Base-by-base conservation (phyloP, 2,888 invertebrate genomes). In the Drosophila algonquin region DNA sequence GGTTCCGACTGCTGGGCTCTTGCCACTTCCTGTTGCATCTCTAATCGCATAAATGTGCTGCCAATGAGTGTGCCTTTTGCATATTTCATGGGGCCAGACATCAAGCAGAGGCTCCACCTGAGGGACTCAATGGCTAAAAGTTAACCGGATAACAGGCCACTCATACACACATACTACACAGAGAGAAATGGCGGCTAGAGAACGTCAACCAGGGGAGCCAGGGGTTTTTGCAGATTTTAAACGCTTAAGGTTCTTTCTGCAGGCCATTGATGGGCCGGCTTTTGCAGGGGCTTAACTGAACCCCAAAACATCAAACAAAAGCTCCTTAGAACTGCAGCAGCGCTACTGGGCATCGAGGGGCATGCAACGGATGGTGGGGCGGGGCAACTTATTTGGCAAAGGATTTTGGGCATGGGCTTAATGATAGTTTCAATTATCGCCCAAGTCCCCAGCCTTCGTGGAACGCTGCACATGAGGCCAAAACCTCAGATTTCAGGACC, bases 41-140 rank as follows among this genome's bases (percentile, higher is more conserved):
- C 87, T 83, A 84, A 89, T 89, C 89, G 87, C 76, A 83, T 87
- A 83, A 84, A 89, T 89, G 75, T 87, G 89, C 74, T 81, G 73
- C 88, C 84, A 85, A 85, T 89, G 80, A 77, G 78, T 81, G 78
- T 77, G 64, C 67, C 68, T 75, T 61, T 63, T 85, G 85, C 80
- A 85, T 85, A 85, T 85, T 85, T 85, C 79, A 89, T 75, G 40
- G 14, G n/a, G n/a, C 14, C 79, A 77, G 85, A 77, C 79, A 87
- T 73, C 75, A 70, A 64, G 58, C 65, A 52, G 50, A 75, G 63
- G 63, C 68, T 67, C 65, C 35, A 46, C 44, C 47, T 21, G 50
- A 21, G 55, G 57, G 59, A 59, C 74, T 48, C 54, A 53, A 57
- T 67, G 75, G 75, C 40, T 40, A 7, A 75, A 62, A 75, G 73